A percentile compares a stretch with the other conserved stretches of the same genome.
Evolutionary conservation across 2,888 invertebrate species (phyloP).

Genomic region (Rhimphoctona megacephalus): DNA sequence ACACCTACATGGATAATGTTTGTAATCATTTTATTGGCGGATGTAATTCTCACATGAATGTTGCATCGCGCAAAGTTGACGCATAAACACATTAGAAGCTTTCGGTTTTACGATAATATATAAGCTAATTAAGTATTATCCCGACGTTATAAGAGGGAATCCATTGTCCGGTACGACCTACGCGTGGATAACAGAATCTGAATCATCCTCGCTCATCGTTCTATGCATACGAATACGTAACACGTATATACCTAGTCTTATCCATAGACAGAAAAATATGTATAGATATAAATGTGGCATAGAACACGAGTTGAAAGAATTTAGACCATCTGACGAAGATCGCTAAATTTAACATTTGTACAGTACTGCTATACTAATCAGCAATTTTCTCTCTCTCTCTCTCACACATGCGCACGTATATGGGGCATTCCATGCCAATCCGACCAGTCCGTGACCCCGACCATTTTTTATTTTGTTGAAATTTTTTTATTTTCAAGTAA

Average conservation of each 20-base stretch:
- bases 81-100: conserved; percentile 14
- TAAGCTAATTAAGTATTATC: conserved; percentile 58
- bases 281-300: not conserved
- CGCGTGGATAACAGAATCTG: conserved; percentile 42
- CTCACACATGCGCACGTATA: not conserved
- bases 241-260: not conserved
- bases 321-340: not conserved
- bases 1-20: not conserved
- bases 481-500: too few species aligned
- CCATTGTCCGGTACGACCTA: conserved; percentile 20
- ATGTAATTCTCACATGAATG: not conserved
- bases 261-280: not conserved
- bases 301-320: conserved; percentile 16
- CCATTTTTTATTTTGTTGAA: too few species aligned
- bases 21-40: not conserved
- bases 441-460: too few species aligned
- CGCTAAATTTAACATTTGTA: conserved; percentile 25
- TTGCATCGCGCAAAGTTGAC: not conserved
- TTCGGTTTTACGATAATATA: conserved; percentile 52
- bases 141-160: conserved; percentile 39
- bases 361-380: not conserved
- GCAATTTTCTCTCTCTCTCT: not conserved
- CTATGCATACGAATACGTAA: conserved; percentile 11
- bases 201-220: conserved; percentile 38
- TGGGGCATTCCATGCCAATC: too few species aligned